A percentile compares a stretch with the other conserved stretches of the same genome.
Conservation (phyloP, 2,113 vertebrate species). For the Carlito syrichta region DNA sequence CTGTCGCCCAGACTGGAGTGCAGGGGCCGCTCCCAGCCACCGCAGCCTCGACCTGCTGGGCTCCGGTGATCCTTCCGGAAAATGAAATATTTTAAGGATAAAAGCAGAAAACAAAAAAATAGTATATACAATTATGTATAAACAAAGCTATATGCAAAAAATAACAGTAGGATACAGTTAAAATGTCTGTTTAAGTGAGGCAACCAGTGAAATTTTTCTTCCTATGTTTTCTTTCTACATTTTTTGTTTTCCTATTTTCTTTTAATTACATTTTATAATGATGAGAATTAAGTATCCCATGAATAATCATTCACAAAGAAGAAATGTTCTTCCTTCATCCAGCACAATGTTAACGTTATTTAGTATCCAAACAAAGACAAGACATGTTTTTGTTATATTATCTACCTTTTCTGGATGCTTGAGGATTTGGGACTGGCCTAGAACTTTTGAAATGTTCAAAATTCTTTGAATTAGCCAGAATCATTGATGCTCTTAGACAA, state of each 20-base stretch:
- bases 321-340: background rate
- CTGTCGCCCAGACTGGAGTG: too few species aligned
- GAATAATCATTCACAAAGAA: background rate
- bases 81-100: background rate
- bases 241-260: background rate
- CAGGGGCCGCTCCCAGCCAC: too few species aligned
- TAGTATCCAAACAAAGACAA: background rate
- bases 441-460: slow-evolving; percentile 48
- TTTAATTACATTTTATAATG: background rate
- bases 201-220: background rate
- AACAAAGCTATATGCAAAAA: background rate
- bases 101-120: background rate
- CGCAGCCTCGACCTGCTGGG: too few species aligned
- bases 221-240: background rate
- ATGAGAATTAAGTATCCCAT: background rate
- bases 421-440: slow-evolving; percentile 14
- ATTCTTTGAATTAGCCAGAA: slow-evolving; percentile 11
- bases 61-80: too few species aligned
- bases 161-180: background rate
- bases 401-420: slow-evolving; percentile 25
- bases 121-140: background rate
- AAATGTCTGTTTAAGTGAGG: background rate
- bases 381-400: background rate
- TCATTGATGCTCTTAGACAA: slow-evolving; percentile 58
- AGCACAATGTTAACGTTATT: background rate